Conservation (phyloP, 1,140 invertebrate genomes). For the Saccostrea echinata region DNA sequence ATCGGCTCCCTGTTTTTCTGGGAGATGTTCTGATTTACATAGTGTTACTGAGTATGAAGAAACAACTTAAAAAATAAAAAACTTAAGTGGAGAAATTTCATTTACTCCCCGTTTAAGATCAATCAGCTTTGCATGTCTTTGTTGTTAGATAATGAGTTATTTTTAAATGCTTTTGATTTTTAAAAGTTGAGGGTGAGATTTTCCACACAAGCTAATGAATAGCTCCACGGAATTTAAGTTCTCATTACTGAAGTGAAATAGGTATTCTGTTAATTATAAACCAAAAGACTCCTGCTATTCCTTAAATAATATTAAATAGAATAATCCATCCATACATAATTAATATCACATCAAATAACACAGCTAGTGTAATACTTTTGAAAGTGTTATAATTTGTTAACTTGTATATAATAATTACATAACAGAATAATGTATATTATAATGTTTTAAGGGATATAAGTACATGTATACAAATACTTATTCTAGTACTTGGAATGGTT, state of each 20-base stretch:
- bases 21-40: constrained; percentile 16
- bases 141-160: constrained; percentile 27
- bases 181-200: constrained; percentile 19
- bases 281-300: too few species aligned
- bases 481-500: too few species aligned
- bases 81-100: constrained; percentile 16
- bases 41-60: constrained; percentile 15
- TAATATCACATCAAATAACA: too few species aligned
- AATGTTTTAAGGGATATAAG: too few species aligned
- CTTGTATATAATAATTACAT: too few species aligned
- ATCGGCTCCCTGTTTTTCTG: constrained; percentile 2
- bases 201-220: constrained; percentile 17
- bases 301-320: too few species aligned
- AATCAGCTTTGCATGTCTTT: not conserved
- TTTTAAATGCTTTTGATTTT: constrained; percentile 29
- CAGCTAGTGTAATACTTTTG: too few species aligned
- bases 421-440: not conserved
- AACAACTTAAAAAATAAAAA: not conserved
- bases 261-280: too few species aligned
- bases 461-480: not conserved
- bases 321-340: too few species aligned
- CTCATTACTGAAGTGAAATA: not conserved
- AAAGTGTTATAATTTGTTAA: too few species aligned
- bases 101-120: constrained; percentile 9
- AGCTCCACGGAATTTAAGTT: not conserved